phyloP scores from a whole-genome alignment of 2,888 invertebrate genomes.

The Elgonia sp. region DNA sequence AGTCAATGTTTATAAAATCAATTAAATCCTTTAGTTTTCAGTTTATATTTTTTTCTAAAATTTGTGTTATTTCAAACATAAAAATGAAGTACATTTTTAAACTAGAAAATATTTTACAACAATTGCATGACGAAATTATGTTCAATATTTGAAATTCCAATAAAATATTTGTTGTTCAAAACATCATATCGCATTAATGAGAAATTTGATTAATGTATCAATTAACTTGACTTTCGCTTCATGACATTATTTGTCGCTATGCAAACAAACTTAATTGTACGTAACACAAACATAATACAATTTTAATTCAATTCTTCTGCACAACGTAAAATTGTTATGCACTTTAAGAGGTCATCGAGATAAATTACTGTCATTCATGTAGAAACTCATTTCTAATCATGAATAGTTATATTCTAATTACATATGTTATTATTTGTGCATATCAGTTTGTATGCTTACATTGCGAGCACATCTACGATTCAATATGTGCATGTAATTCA shows the following conservation, averaged over 20 bases:
- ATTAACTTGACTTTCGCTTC: too few relatives aligned
- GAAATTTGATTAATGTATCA: too few relatives aligned
- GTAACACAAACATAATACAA: not conserved
- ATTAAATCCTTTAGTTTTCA: not conserved
- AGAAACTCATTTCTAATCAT: conserved; percentile 48
- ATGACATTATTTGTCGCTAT: not conserved
- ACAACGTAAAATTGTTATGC: conserved; percentile 12
- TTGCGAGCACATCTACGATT: conserved; percentile 15
- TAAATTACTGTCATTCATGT: conserved; percentile 41
- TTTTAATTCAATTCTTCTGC: conserved; percentile 8
- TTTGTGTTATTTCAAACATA: too few relatives aligned
- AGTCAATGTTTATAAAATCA: conserved; percentile 6
- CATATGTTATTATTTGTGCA: conserved; percentile 65
- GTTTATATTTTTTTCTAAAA: too few relatives aligned
- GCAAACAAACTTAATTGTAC: not conserved
- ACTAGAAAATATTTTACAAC: too few relatives aligned
- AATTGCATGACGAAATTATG: too few relatives aligned
- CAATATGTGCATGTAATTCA: conserved; percentile 64
- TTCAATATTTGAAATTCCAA: too few relatives aligned
- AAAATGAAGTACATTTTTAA: too few relatives aligned
- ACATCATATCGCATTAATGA: too few relatives aligned
- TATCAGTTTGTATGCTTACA: conserved; percentile 67
- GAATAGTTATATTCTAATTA: conserved; percentile 68
- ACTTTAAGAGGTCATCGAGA: conserved; percentile 19
- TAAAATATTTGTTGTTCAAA: too few relatives aligned